phyloP scores from a whole-genome alignment of 2,797 vertebrate genomes.

The Diceros bicornis region DNA sequence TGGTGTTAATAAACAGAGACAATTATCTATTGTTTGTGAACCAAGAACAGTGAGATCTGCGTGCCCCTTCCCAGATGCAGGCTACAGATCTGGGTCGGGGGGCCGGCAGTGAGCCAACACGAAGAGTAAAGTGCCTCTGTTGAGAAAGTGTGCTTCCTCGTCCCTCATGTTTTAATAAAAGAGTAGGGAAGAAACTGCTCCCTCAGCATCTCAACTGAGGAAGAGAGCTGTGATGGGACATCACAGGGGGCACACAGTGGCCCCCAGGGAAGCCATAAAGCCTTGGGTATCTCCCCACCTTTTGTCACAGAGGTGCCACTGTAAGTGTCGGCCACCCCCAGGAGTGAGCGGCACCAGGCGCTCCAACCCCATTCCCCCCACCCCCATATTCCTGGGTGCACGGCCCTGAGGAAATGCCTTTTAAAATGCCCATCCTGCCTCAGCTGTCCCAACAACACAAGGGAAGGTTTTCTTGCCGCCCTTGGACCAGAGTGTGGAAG shows the following conservation, averaged over 20 bases:
- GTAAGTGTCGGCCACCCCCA: background rate
- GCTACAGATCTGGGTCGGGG: background rate
- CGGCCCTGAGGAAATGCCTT: background rate
- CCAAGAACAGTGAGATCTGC: background rate
- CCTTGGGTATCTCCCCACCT: background rate
- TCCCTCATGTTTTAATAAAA: background rate
- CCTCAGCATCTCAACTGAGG: background rate
- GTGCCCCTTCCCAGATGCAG: background rate
- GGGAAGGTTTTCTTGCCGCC: background rate
- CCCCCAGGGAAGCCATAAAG: background rate
- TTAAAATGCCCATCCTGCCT: background rate
- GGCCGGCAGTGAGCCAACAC: background rate
- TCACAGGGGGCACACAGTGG: accelerated
- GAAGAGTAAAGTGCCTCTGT: background rate
- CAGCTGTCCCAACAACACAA: accelerated
- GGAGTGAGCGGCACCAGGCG: background rate
- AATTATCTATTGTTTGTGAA: background rate
- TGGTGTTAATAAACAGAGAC: background rate
- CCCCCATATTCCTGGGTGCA: accelerated
- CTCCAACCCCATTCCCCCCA: no score
- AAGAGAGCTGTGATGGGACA: background rate
- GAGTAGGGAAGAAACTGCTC: background rate
- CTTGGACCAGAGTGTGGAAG: background rate
- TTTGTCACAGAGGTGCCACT: accelerated
- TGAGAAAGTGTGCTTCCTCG: background rate